Conservation (phyloP, 1,140 invertebrate species). For the Cydia fagiglandana region DNA sequence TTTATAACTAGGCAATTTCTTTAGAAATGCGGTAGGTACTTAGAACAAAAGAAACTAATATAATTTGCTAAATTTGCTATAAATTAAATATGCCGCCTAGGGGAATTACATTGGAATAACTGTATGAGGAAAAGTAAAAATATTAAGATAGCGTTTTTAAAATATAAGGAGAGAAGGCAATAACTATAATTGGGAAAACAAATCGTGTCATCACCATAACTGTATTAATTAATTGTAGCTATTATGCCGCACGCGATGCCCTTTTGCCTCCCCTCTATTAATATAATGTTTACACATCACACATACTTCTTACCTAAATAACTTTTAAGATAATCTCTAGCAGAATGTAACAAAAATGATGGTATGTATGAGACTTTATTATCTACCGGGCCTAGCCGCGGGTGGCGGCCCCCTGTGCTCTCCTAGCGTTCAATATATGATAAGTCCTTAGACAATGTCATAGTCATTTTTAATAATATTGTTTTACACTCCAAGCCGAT, state of each 20-base stretch:
- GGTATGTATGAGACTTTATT: constrained; percentile 18
- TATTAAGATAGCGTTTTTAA: no score
- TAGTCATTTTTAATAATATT: constrained; percentile 29
- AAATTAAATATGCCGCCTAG: background rate
- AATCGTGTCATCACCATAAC: background rate
- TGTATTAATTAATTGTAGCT: background rate
- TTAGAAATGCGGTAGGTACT: background rate
- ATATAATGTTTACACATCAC: constrained; percentile 28
- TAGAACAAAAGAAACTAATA: background rate
- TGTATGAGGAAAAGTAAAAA: no score
- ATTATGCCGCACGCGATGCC: background rate
- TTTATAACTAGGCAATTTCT: constrained; percentile 4
- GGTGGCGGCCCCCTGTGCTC: constrained; percentile 21
- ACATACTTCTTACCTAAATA: constrained; percentile 7
- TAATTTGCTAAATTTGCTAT: background rate
- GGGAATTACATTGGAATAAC: background rate
- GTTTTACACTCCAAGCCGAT: background rate
- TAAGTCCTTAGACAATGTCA: constrained; percentile 21
- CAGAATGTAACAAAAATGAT: constrained; percentile 18
- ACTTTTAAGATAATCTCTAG: constrained; percentile 22
- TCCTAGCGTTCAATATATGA: constrained; percentile 13
- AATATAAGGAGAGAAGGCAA: no score
- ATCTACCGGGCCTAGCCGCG: constrained; percentile 11
- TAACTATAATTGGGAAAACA: background rate
- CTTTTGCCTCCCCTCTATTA: background rate